phyloP scores from a whole-genome alignment of 2,113 vertebrate genomes.

The Romanogobio albipinnatus region DNA sequence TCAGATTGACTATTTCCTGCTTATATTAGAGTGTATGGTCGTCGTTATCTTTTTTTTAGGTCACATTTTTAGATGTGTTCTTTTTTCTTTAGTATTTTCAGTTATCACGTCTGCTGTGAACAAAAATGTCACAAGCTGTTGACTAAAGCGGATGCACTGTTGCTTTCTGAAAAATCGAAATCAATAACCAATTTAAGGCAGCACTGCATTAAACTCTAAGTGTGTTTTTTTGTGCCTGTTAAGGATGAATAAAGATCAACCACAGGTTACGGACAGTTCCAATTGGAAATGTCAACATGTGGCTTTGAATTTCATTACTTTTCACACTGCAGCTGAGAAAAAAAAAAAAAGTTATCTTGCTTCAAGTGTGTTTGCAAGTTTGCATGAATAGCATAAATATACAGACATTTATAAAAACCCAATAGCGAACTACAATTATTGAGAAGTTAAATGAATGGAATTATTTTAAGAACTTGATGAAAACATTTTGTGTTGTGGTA shows the following conservation, averaged over 20 bases:
- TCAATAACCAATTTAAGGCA: constrained; percentile 55
- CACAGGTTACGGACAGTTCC: background rate
- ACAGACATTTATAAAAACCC: background rate
- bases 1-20: constrained; percentile 37
- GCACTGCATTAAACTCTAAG: constrained; percentile 5
- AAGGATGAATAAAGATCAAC: constrained; percentile 37
- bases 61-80: constrained; percentile 4
- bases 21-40: constrained; percentile 1
- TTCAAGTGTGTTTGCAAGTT: background rate
- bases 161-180: constrained; percentile 49
- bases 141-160: constrained; percentile 17
- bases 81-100: background rate
- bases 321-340: background rate
- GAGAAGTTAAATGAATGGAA: too few species aligned
- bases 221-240: constrained; percentile 1
- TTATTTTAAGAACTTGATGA: too few species aligned
- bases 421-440: background rate
- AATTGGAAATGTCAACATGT: constrained; percentile 38
- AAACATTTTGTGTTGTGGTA: too few species aligned
- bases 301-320: constrained; percentile 22
- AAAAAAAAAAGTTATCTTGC: background rate
- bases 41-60: constrained; percentile 36
- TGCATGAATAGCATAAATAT: background rate
- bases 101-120: background rate
- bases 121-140: constrained; percentile 24